A percentile compares a stretch with the other conserved stretches of the same genome.
Evolutionary conservation across 2,797 vertebrate genomes (phyloP).

Genomic region (Geotria australis): DNA sequence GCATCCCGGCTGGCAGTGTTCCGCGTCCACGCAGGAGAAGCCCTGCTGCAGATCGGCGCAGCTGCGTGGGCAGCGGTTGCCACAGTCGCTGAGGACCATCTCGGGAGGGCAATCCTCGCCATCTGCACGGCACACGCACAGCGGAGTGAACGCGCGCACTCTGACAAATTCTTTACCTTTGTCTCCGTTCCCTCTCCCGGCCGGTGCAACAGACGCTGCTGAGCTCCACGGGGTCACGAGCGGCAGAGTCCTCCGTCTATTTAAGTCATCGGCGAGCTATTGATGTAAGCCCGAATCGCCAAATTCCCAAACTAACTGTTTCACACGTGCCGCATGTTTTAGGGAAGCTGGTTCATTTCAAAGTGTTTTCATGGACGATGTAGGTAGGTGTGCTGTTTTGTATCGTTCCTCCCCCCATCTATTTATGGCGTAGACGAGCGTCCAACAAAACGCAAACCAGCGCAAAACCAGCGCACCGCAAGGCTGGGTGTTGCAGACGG

Average conservation of each 20-base stretch:
- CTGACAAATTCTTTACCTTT: neutral
- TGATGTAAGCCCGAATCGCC: neutral
- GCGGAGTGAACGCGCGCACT: neutral
- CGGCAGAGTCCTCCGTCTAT: too few relatives aligned
- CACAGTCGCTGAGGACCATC: conserved; percentile 25
- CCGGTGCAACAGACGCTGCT: neutral
- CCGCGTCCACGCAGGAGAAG: conserved; percentile 16
- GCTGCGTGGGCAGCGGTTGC: conserved; percentile 32
- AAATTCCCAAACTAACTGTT: too few relatives aligned
- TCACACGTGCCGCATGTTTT: too few relatives aligned
- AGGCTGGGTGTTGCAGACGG: conserved; percentile 35
- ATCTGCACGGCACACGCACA: conserved; percentile 4
- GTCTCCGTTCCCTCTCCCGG: neutral
- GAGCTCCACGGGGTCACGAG: neutral
- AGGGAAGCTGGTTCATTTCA: too few relatives aligned
- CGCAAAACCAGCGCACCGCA: conserved; percentile 20
- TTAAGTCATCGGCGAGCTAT: too few relatives aligned
- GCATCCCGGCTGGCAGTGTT: conserved; percentile 32
- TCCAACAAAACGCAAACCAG: too few relatives aligned
- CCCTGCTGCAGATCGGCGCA: conserved; percentile 55
- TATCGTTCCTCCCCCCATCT: too few relatives aligned
- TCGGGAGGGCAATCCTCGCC: conserved; percentile 23
- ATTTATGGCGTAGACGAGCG: too few relatives aligned
- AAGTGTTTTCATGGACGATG: too few relatives aligned
- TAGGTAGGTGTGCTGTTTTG: too few relatives aligned